A percentile compares a stretch with the other conserved stretches of the same genome.
Evolutionary conservation across 2,113 vertebrate genomes (phyloP).

Genomic region (Sapajus apella): DNA sequence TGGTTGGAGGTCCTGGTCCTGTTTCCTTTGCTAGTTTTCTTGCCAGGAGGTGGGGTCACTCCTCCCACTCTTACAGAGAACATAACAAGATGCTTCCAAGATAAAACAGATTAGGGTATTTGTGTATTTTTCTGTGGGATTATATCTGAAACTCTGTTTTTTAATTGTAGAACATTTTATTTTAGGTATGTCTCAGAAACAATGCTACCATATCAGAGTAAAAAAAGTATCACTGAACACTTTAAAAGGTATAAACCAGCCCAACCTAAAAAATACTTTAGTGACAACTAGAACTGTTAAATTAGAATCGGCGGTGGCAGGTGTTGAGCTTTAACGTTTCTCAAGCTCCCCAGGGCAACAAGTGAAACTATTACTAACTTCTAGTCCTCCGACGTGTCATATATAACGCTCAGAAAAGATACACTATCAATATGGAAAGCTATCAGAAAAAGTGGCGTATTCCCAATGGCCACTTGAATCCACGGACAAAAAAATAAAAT

Average conservation of each 20-base stretch:
- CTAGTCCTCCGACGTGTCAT: neutral
- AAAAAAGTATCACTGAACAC: neutral
- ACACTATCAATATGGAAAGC: neutral
- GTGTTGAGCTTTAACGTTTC: neutral
- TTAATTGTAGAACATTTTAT: neutral
- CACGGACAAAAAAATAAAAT: neutral
- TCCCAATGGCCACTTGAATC: neutral
- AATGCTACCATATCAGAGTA: neutral
- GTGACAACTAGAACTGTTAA: neutral
- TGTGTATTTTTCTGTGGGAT: neutral
- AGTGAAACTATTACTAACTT: neutral
- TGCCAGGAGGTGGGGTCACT: neutral
- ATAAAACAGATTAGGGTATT: neutral
- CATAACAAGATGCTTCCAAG: neutral
- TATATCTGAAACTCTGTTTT: neutral
- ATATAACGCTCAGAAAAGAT: neutral
- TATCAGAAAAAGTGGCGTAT: neutral
- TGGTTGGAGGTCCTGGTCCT: neutral
- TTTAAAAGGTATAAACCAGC: neutral
- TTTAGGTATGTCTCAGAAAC: constrained; percentile 7
- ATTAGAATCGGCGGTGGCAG: neutral
- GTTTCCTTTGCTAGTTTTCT: neutral
- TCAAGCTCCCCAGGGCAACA: neutral
- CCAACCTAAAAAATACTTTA: neutral
- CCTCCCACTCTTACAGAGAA: neutral